Base-by-base conservation (phyloP, 2,113 vertebrate species). In the Cacatua alba region DNA sequence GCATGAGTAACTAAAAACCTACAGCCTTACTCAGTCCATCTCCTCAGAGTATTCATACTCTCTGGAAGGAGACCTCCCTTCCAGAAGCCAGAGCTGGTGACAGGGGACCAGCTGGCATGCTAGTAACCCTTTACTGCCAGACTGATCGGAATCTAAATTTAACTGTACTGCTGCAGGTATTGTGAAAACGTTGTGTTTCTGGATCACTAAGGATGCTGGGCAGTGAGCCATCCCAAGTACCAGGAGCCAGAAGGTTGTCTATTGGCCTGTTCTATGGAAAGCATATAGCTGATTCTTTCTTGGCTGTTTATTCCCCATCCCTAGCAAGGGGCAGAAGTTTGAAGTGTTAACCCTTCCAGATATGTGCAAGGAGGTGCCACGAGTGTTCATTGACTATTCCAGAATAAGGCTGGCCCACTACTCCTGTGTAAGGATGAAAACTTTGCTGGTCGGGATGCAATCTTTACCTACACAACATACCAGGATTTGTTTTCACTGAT, bases 221-320 rank as follows among this genome's bases (percentile, higher is more conserved):
- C 90, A 83, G 55, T 11, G 65, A 94, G 86, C 96, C 92, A 85
- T 65, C 43, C 53, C 1, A 1, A 85, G 70, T 44, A 91, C 86
- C 92, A 94, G 53, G 65, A 97, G 92, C 96, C 96, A 97, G 78
- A 87, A 70, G 53, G 57, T 77, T 89, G 75, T 95, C 91, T 97
- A 43, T 53, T 96, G 96, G 92, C 89, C 69, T 92, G 84, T 90
- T 79, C 81, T 74, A 4, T 82, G 94, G 94, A 97, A 97, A 96
- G 39, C 92, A 85, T 87, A 92, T 88, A 92, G 82, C 67, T 85
- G 91, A 92, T 90, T 83, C 74, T 85, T 94, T 96, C 81, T 91
- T 78, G 78, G 81, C 74, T 4, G 2, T 90, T 95, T 95, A 77
- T 96, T 89, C 93, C 80, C 33, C 10, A 15, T 69, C 60, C 52